Percentiles rank a stretch among this genome's conserved stretches.
These are phyloP conservation scores for Drosophila glabriapex DNA, from an alignment of 2,888 invertebrate genomes.

Conservation along the genomic window DNA sequence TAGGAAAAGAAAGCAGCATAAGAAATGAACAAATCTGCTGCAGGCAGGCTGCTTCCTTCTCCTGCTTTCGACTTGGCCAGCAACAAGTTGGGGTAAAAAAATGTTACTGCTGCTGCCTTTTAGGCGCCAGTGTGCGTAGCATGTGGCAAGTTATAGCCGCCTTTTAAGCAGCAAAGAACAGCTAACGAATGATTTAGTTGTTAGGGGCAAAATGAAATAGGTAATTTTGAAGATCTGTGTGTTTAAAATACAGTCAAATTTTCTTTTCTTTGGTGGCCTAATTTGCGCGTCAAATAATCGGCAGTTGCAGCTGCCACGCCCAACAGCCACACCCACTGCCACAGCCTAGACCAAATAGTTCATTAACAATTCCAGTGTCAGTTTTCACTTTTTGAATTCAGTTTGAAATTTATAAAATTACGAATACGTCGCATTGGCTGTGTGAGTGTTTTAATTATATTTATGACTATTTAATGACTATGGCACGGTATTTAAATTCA, in stretches of 20 bases:
- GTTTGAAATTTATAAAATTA: conserved; percentile 33
- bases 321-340: conserved; percentile 9
- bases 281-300: conserved; percentile 26
- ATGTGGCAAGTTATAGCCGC: conserved; percentile 62
- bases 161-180: conserved; percentile 54
- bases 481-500: conserved; percentile 40
- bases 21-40: conserved; percentile 7
- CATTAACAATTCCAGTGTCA: conserved; percentile 57
- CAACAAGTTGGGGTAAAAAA: conserved; percentile 60
- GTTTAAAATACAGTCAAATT: conserved; percentile 8
- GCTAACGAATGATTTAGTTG: conserved; percentile 61
- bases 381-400: conserved; percentile 18
- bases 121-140: conserved; percentile 44
- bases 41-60: neutral
- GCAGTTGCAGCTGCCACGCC: conserved; percentile 23
- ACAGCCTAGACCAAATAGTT: conserved; percentile 27
- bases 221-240: conserved; percentile 11
- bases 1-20: conserved; percentile 36
- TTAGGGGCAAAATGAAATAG: neutral
- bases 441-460: conserved; percentile 49
- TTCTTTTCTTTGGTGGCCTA: neutral
- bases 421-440: neutral
- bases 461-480: conserved; percentile 69
- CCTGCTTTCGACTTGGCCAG: neutral
- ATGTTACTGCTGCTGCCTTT: conserved; percentile 36